Percentiles rank a stretch among this genome's conserved stretches.
These are phyloP conservation scores for Xanthia icteritia DNA, from an alignment of 2,888 invertebrate genomes.

Conservation along the genomic window DNA sequence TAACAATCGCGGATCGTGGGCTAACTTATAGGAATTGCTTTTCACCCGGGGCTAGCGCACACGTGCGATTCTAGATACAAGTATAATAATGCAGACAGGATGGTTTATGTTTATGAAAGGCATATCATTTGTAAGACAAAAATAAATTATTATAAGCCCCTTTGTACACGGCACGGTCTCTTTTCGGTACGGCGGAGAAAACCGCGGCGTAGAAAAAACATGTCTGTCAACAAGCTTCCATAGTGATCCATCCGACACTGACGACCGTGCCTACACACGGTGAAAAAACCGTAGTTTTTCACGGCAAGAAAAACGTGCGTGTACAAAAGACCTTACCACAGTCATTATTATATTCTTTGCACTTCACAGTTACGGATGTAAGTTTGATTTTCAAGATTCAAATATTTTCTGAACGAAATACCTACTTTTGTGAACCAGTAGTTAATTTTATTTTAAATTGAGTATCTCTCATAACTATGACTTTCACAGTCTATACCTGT, in stretches of 20 bases:
- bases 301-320: too few species aligned
- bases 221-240: too few species aligned
- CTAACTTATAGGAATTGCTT: constrained; percentile 39
- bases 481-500: constrained; percentile 2
- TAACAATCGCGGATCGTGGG: constrained; percentile 42
- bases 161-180: too few species aligned
- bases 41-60: constrained; percentile 14
- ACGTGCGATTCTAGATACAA: constrained; percentile 11
- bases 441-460: constrained; percentile 2
- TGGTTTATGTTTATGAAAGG: constrained; percentile 8
- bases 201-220: too few species aligned
- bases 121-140: neutral
- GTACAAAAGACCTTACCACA: neutral
- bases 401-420: neutral
- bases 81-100: constrained; percentile 5
- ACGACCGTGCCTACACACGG: too few species aligned
- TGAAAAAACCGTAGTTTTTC: too few species aligned
- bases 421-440: neutral
- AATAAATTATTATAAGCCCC: neutral
- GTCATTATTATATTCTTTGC: neutral
- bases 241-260: too few species aligned
- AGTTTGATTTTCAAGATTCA: neutral
- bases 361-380: neutral
- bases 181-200: too few species aligned
- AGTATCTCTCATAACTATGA: neutral